A percentile compares a stretch with the other conserved stretches of the same genome.
These are phyloP conservation scores for Kryphioiulus occultus DNA, from an alignment of 2,888 invertebrate genomes.

Conservation along the genomic window DNA sequence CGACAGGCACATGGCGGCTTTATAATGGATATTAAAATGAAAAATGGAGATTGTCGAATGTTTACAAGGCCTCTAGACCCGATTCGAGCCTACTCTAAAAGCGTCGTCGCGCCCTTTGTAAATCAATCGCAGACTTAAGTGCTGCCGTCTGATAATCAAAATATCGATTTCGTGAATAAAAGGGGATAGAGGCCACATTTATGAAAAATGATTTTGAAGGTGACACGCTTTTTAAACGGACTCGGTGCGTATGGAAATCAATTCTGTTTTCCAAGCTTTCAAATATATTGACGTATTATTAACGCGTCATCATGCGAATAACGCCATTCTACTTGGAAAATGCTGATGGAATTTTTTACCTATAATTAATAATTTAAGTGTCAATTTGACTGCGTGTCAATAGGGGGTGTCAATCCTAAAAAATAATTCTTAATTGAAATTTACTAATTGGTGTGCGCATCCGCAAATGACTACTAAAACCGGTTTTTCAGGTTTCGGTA, in stretches of 20 bases:
- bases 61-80: constrained; percentile 36
- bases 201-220: constrained; percentile 32
- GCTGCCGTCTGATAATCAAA: constrained; percentile 27
- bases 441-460: no score
- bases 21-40: constrained; percentile 36
- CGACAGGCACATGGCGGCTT: neutral
- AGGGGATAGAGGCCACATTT: neutral
- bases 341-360: no score
- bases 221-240: neutral
- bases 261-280: neutral
- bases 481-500: no score
- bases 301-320: neutral
- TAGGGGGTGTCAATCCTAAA: no score
- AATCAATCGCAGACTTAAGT: constrained; percentile 35
- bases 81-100: neutral
- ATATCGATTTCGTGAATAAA: constrained; percentile 21
- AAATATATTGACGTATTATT: neutral
- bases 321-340: neutral
- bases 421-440: no score
- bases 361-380: neutral
- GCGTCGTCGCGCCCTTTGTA: constrained; percentile 32
- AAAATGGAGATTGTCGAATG: constrained; percentile 32
- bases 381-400: neutral
- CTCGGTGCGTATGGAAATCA: neutral
- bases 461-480: no score